These are phyloP conservation scores for Enteromius fasciolatus DNA, from an alignment of 2,797 vertebrate species.

Conservation along the genomic window DNA sequence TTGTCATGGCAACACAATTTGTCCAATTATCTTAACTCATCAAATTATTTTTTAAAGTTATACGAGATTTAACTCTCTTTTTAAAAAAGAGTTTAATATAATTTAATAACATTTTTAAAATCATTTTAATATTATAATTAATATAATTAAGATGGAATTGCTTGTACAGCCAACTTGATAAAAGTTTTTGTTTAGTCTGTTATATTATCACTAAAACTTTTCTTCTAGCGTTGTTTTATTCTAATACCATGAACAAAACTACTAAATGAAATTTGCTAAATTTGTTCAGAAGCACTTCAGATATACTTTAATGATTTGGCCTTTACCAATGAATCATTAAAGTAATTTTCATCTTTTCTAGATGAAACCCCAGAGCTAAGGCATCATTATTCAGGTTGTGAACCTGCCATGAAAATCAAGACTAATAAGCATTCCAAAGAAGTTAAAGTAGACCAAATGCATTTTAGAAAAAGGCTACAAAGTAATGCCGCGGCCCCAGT, in stretches of 20 bases:
- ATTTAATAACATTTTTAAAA: no score
- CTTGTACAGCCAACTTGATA: not conserved
- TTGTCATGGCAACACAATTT: not conserved
- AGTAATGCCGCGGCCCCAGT: not conserved
- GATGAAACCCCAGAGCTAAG: conserved; percentile 3
- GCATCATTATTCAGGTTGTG: not conserved
- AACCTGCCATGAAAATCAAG: conserved; percentile 11
- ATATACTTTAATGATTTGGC: not conserved
- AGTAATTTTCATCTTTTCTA: conserved; percentile 16
- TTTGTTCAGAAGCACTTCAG: not conserved
- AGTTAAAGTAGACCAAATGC: conserved; percentile 16
- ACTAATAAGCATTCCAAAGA: not conserved
- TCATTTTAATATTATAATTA: not conserved
- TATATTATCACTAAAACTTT: not conserved
- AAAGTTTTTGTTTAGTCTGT: not conserved
- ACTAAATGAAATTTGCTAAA: not conserved
- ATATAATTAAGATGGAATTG: not conserved
- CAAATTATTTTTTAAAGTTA: not conserved
- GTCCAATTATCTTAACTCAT: not conserved
- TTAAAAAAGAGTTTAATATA: no score
- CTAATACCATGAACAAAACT: not conserved
- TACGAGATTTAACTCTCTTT: not conserved
- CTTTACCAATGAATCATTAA: not conserved
- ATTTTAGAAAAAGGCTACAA: not conserved
- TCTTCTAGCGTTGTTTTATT: not conserved